Conservation (phyloP, 53 echinoderm and acorn worm genomes). For the Hippasteria phrygiana region DNA sequence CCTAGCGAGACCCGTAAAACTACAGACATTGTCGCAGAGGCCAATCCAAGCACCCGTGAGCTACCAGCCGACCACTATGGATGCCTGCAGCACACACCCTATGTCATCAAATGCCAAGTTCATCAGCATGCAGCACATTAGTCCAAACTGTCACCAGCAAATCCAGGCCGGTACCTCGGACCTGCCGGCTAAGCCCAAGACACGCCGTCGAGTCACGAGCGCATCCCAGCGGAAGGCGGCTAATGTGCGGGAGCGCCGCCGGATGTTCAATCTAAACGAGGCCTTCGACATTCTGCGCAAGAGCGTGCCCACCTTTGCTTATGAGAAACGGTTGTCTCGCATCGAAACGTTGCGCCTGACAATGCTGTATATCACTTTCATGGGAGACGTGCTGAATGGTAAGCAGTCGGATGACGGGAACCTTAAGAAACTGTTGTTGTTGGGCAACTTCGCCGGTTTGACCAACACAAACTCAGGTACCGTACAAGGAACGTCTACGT, state of each 20-base stretch:
- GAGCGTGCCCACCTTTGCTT: constrained; percentile 80
- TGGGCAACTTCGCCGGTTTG: constrained; percentile 29
- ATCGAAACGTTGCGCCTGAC: constrained; percentile 91
- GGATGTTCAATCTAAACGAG: constrained; percentile 93
- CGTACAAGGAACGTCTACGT: background rate
- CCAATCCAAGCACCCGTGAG: background rate
- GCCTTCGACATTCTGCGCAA: constrained; percentile 90
- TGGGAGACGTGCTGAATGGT: constrained; percentile 68
- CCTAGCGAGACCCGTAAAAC: too few species aligned
- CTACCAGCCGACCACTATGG: too few species aligned
- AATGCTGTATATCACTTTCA: constrained; percentile 89
- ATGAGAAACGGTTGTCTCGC: constrained; percentile 82
- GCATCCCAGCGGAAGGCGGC: constrained; percentile 88
- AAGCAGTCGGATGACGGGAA: constrained; percentile 47
- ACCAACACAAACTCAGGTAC: background rate
- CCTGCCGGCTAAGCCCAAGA: constrained; percentile 33
- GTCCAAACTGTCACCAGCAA: background rate
- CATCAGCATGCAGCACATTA: background rate
- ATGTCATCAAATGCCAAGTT: background rate
- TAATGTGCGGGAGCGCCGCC: constrained; percentile 83
- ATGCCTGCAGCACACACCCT: background rate
- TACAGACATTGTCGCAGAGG: background rate
- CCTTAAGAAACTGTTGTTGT: constrained; percentile 34
- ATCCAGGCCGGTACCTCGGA: background rate
- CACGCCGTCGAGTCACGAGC: constrained; percentile 81